phyloP scores from a whole-genome alignment of 2,888 invertebrate species.

The Eucriotettix oculatus region DNA sequence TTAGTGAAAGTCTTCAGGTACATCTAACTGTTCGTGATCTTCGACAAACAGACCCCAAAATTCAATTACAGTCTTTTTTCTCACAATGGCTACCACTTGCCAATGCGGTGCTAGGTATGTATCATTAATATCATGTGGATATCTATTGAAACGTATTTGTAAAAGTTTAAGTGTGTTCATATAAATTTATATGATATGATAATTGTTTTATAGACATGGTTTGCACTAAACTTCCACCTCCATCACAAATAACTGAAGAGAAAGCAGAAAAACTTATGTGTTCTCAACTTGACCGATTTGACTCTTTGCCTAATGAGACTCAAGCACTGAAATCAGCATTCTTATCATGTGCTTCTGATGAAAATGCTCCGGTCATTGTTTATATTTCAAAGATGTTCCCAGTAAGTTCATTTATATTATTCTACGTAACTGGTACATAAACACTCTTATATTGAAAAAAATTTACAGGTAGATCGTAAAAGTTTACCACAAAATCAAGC shows the following conservation, averaged over 20 bases:
- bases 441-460: background rate
- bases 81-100: slow-evolving; percentile 85
- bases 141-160: background rate
- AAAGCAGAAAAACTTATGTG: slow-evolving; percentile 73
- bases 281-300: slow-evolving; percentile 48
- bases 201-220: slow-evolving; percentile 41
- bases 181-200: background rate
- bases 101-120: slow-evolving; percentile 45
- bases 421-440: background rate
- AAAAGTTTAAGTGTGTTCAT: background rate
- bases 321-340: slow-evolving; percentile 52
- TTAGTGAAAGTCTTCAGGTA: slow-evolving; percentile 61
- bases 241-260: slow-evolving; percentile 52
- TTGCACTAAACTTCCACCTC: slow-evolving; percentile 64
- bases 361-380: slow-evolving; percentile 48
- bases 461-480: slow-evolving; percentile 37
- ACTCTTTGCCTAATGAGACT: slow-evolving; percentile 48
- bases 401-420: slow-evolving; percentile 22
- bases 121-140: background rate
- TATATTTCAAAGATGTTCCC: slow-evolving; percentile 87
- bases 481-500: slow-evolving; percentile 64
- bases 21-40: slow-evolving; percentile 60
- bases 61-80: slow-evolving; percentile 65
- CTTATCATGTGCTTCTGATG: slow-evolving; percentile 45
- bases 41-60: slow-evolving; percentile 56